Evolutionary conservation across 2,888 invertebrate species (phyloP).

Genomic region (Pegoplata infirma): DNA sequence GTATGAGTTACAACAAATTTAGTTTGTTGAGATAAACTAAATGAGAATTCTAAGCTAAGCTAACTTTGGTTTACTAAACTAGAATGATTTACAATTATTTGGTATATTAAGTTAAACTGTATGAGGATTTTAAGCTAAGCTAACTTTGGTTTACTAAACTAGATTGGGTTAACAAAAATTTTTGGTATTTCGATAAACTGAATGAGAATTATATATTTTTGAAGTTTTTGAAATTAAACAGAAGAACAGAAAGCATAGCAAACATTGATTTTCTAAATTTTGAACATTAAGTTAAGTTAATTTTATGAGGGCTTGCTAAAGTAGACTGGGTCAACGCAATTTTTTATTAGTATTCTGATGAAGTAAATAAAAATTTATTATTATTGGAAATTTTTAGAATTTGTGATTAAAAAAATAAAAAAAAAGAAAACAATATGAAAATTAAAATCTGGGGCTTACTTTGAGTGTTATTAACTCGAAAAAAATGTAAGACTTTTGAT

Average conservation of each 20-base stretch:
- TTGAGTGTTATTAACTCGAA: too few relatives aligned
- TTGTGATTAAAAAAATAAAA: too few relatives aligned
- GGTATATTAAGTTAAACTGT: neutral
- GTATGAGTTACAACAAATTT: neutral
- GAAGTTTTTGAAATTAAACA: neutral
- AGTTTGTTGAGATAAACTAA: neutral
- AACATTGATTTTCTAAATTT: too few relatives aligned
- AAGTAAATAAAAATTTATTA: too few relatives aligned
- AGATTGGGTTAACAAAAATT: neutral
- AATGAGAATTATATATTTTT: slow-evolving; percentile 2
- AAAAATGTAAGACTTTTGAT: too few relatives aligned
- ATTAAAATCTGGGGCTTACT: too few relatives aligned
- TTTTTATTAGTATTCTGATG: too few relatives aligned
- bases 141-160: slow-evolving; percentile 53
- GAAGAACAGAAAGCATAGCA: neutral
- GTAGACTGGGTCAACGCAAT: too few relatives aligned
- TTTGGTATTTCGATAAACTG: slow-evolving; percentile 6
- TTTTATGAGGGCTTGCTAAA: too few relatives aligned
- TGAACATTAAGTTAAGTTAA: too few relatives aligned
- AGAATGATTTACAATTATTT: slow-evolving; percentile 6
- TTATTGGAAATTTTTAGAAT: too few relatives aligned
- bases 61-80: slow-evolving; percentile 37
- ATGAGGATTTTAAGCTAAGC: neutral
- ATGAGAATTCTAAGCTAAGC: slow-evolving; percentile 26
- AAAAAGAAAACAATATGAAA: too few relatives aligned